Base-by-base conservation (phyloP, 1,140 invertebrate genomes). In the Dolichoris vasculosae region DNA sequence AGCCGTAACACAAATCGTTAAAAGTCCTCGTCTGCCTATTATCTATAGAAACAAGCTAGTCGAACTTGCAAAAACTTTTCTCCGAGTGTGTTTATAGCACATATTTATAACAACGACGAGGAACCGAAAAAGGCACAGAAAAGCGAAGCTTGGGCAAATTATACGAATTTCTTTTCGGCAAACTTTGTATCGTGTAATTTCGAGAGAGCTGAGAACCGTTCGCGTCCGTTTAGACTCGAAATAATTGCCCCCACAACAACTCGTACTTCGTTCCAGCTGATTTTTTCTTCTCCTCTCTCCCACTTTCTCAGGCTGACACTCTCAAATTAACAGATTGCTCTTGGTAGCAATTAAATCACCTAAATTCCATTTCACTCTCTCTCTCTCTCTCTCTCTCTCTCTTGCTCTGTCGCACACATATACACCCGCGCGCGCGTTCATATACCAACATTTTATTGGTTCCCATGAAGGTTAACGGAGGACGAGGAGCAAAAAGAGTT, bases 301-400 rank as follows among this genome's bases (percentile, higher is more conserved):
- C 82, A 76, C 87, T 90, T 90, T 87, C 89, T 89, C 89, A 88
- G 87, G 88, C 91, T 91, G 90, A 91, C 90, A 91, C 90, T 92
- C 86, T 76, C 89, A 88, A 92, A 92, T 91, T 92, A 92, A 91
- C 90, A 91, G 89, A 90, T 90, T 90, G 89, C 87, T 89, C 78
- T 78, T 88, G 88, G 84, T 90, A 89, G 90, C 90, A 92, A 92
- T 92, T 92, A 92, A 91, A 91, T 86, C 82, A 87, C 89, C 88
- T 86, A 86, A 86, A 43, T 55, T 55, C 35, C 69, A 15, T 43
- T 15, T 30, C 35, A 35, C 43, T 30, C 48, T 30, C 63, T 8
- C 63, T 20, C 11, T 64, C 76, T 11, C 48, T 17, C 76, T 78
- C 76, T 11, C 43, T 26, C 71, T 51, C 73, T 76, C 51, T 38